Evolutionary conservation across 2,113 vertebrate genomes (phyloP).

Genomic region (Capreolus pygargus): DNA sequence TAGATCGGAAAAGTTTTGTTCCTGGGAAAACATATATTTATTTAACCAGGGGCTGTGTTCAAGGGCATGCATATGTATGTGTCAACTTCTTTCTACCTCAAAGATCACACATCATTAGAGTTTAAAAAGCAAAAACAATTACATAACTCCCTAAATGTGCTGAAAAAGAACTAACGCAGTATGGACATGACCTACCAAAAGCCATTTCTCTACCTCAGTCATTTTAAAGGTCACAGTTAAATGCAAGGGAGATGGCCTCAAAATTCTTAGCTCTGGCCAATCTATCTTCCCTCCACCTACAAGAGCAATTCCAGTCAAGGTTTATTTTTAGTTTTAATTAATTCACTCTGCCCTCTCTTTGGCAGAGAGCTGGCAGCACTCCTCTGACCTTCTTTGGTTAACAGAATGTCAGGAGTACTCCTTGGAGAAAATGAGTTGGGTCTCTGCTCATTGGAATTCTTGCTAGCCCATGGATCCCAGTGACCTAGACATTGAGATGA

Average conservation of each 20-base stretch:
- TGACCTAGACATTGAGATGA: not conserved
- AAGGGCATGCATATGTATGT: not conserved
- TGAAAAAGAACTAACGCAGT: not conserved
- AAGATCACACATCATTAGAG: not conserved
- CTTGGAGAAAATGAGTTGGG: not conserved
- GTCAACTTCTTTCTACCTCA: not conserved
- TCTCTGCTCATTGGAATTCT: not conserved
- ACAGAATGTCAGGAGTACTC: not conserved
- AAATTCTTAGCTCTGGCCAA: not conserved
- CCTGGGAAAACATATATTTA: not conserved
- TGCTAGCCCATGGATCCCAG: not conserved
- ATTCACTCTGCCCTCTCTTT: not conserved
- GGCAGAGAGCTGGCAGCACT: not conserved
- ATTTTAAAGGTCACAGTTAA: conserved; percentile 22
- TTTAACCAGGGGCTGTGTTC: not conserved
- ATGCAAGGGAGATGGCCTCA: not conserved
- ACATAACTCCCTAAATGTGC: not conserved
- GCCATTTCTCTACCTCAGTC: not conserved
- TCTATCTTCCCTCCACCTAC: not conserved
- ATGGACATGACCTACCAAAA: not conserved
- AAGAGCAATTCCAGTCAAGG: not conserved
- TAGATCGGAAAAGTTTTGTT: not conserved
- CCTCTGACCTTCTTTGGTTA: not conserved
- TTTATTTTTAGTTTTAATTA: conserved; percentile 47
- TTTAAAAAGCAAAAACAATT: not conserved